phyloP scores from a whole-genome alignment of 2,888 invertebrate species.

The Theristus sp. region DNA sequence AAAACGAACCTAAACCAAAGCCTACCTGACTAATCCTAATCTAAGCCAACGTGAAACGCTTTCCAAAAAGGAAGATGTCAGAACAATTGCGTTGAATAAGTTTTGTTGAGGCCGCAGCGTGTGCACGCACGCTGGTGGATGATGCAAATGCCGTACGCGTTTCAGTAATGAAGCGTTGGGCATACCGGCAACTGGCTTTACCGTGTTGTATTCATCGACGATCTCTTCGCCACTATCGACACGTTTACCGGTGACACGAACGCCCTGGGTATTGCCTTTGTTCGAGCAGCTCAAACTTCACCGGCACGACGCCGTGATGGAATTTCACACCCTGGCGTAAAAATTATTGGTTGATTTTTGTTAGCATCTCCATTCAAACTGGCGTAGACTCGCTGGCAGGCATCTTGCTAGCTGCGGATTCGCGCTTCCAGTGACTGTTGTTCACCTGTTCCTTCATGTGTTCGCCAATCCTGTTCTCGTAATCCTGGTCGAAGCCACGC shows the following conservation, averaged over 20 bases:
- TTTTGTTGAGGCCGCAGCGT: too few species aligned
- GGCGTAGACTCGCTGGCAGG: too few species aligned
- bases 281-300: conserved; percentile 39
- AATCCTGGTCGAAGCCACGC: conserved; percentile 44
- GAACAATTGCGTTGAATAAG: too few species aligned
- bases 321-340: background rate
- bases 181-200: conserved; percentile 18
- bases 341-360: background rate
- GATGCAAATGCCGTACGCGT: too few species aligned
- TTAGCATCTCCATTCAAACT: conserved; percentile 20
- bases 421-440: too few species aligned
- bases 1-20: background rate
- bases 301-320: background rate
- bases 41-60: too few species aligned
- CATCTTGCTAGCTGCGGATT: too few species aligned
- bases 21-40: too few species aligned
- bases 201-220: conserved; percentile 40
- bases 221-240: conserved; percentile 24
- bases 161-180: too few species aligned
- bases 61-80: too few species aligned
- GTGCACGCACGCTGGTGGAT: too few species aligned
- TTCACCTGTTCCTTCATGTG: conserved; percentile 37
- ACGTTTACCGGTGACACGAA: conserved; percentile 28
- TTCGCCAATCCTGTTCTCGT: conserved; percentile 38
- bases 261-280: conserved; percentile 29